Evolutionary conservation across 2,888 invertebrate species (phyloP).

Genomic region (Sinopyrophorus schimmeli): DNA sequence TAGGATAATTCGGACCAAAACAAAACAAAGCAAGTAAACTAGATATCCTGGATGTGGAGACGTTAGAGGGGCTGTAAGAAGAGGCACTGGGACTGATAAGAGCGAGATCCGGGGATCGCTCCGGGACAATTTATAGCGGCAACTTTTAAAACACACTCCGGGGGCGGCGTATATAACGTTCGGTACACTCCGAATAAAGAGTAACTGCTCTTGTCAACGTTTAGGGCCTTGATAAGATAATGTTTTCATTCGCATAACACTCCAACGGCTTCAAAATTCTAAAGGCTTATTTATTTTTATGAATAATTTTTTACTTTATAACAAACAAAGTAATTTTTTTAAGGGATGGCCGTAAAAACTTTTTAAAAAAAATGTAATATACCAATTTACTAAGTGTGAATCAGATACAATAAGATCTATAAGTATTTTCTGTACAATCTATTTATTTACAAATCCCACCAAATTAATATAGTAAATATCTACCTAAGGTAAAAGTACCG

Average conservation of each 20-base stretch:
- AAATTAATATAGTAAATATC: no score
- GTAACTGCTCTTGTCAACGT: slow-evolving; percentile 38
- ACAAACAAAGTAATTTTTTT: no score
- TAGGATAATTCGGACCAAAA: slow-evolving; percentile 28
- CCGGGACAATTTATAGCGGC: slow-evolving; percentile 57
- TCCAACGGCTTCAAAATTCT: no score
- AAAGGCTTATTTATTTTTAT: no score
- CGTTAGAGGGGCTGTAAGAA: slow-evolving; percentile 45
- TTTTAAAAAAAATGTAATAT: no score
- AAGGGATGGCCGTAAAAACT: no score
- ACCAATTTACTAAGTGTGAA: no score
- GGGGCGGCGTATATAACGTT: slow-evolving; percentile 54
- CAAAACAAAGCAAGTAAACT: slow-evolving; percentile 36
- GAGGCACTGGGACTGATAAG: slow-evolving; percentile 55
- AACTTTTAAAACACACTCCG: slow-evolving; percentile 57
- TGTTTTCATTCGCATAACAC: slow-evolving; percentile 24
- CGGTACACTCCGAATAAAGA: slow-evolving; percentile 49
- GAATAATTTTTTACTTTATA: no score
- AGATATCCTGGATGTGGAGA: slow-evolving; percentile 37
- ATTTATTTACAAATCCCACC: no score
- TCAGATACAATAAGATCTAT: no score
- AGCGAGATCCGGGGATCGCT: slow-evolving; percentile 56
- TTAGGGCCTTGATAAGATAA: slow-evolving; percentile 27
- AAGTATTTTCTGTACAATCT: no score
- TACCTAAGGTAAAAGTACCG: no score